A percentile compares a stretch with the other conserved stretches of the same genome.
These are phyloP conservation scores for Lycocorax pyrrhopterus DNA, from an alignment of 2,113 vertebrate genomes.

Conservation along the genomic window DNA sequence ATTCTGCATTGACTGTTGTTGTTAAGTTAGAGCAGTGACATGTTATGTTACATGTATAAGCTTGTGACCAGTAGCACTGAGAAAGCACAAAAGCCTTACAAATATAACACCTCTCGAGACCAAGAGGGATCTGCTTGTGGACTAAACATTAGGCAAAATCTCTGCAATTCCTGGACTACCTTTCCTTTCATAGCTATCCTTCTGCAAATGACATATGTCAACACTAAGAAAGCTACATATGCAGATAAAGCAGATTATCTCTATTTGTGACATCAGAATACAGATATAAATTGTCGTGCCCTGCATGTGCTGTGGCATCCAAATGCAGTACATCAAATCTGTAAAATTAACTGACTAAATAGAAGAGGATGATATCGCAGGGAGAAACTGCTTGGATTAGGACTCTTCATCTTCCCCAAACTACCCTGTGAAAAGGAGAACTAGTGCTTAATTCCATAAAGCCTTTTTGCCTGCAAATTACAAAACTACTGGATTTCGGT, in stretches of 20 bases:
- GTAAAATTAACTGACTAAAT: neutral
- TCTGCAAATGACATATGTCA: neutral
- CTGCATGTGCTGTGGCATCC: neutral
- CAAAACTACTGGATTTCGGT: neutral
- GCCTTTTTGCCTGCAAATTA: neutral
- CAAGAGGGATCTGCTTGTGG: neutral
- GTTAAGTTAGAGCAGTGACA: neutral
- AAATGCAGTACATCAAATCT: neutral
- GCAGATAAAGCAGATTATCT: neutral
- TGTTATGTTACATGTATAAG: neutral
- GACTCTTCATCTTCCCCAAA: neutral
- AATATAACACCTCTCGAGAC: neutral
- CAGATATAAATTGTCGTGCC: rapidly evolving
- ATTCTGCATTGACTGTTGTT: neutral
- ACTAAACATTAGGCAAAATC: neutral
- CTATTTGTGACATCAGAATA: neutral
- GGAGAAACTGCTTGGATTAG: neutral
- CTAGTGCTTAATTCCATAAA: neutral
- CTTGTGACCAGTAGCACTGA: neutral
- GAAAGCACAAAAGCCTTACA: neutral
- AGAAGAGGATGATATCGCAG: neutral
- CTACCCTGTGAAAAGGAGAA: neutral
- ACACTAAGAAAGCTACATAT: neutral
- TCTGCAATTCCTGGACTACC: neutral
- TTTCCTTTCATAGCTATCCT: neutral